These are phyloP conservation scores for Paradoxurus hermaphroditus DNA, from an alignment of 2,113 vertebrate species.

Conservation along the genomic window DNA sequence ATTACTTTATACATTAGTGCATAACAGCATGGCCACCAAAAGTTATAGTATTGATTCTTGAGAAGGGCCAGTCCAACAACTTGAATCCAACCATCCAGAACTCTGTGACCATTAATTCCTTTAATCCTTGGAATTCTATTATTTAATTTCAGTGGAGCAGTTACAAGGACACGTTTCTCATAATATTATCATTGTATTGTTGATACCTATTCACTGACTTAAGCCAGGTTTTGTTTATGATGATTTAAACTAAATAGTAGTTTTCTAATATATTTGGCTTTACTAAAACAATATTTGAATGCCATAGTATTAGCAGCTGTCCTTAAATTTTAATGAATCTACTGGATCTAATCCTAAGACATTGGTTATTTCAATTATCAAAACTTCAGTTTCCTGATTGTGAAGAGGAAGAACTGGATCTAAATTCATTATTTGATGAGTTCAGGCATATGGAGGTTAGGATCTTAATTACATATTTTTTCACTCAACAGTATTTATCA, in stretches of 20 bases:
- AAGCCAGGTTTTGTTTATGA: not conserved
- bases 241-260: not conserved
- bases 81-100: not conserved
- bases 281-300: not conserved
- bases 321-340: not conserved
- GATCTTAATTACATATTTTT: not conserved
- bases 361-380: not conserved
- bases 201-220: not conserved
- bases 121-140: not conserved
- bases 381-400: not conserved
- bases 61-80: not conserved
- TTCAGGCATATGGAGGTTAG: not conserved
- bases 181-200: not conserved
- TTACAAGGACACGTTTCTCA: not conserved
- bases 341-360: not conserved
- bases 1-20: rapidly evolving
- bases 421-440: not conserved
- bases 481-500: not conserved
- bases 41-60: not conserved
- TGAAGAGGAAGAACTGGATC: not conserved
- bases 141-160: not conserved
- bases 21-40: not conserved
- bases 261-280: not conserved
- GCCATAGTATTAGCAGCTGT: not conserved
- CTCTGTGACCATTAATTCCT: not conserved